Conservation (phyloP, 1,140 invertebrate species). For the Bicyclus anynana region DNA sequence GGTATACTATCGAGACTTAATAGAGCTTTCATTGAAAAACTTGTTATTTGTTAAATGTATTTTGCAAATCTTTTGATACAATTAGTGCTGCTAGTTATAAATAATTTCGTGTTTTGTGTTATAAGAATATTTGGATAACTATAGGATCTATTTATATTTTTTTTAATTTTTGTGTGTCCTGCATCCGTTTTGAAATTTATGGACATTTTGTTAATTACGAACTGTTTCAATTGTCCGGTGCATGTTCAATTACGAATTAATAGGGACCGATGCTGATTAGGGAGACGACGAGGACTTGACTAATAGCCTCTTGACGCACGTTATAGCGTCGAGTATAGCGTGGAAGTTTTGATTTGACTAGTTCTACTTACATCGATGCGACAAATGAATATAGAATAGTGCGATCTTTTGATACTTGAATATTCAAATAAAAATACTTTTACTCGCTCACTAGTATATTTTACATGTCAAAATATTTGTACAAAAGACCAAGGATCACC, state of each 20-base stretch:
- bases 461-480: too few species aligned
- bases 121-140: background rate
- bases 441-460: too few species aligned
- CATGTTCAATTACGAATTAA: constrained; percentile 65
- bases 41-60: too few species aligned
- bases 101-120: too few species aligned
- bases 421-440: too few species aligned
- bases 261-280: constrained; percentile 51
- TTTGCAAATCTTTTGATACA: too few species aligned
- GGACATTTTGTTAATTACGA: constrained; percentile 39
- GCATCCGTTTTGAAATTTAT: background rate
- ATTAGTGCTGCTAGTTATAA: too few species aligned
- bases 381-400: too few species aligned
- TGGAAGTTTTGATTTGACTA: constrained; percentile 3
- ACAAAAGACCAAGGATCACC: too few species aligned
- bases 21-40: too few species aligned
- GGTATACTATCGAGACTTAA: too few species aligned
- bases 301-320: constrained; percentile 59
- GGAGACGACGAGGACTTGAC: constrained; percentile 51
- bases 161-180: background rate
- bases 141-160: background rate
- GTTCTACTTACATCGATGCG: constrained; percentile 31
- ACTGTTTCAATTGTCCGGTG: constrained; percentile 60
- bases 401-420: too few species aligned
- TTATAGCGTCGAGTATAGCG: constrained; percentile 12